phyloP scores from a whole-genome alignment of 2,888 invertebrate species.

The Argynnis bischoffii region DNA sequence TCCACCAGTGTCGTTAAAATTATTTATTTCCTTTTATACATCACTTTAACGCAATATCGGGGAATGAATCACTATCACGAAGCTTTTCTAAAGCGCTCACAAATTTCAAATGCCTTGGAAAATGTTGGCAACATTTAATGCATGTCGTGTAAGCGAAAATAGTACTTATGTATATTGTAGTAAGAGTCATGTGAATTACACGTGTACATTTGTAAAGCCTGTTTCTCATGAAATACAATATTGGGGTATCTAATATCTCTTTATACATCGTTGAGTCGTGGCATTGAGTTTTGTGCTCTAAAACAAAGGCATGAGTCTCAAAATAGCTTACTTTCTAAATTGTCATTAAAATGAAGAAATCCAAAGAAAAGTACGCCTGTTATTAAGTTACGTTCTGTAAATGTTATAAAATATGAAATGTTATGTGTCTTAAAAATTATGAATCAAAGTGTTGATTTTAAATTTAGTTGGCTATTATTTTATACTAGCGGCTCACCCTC shows the following conservation, averaged over 20 bases:
- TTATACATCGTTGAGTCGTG: slow-evolving; percentile 55
- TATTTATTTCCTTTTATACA: slow-evolving; percentile 14
- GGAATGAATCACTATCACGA: slow-evolving; percentile 36
- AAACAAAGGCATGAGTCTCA: background rate
- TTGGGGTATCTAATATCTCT: slow-evolving; percentile 58
- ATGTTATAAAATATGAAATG: no score
- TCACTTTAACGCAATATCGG: slow-evolving; percentile 23
- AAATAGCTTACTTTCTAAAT: slow-evolving; percentile 10
- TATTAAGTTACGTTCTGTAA: slow-evolving; percentile 2
- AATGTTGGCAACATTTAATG: slow-evolving; percentile 20
- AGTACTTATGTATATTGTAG: slow-evolving; percentile 20
- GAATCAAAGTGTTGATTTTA: background rate
- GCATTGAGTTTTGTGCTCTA: slow-evolving; percentile 37
- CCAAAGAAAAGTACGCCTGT: slow-evolving; percentile 17
- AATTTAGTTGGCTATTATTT: background rate
- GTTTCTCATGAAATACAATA: slow-evolving; percentile 46
- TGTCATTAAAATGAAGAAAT: background rate
- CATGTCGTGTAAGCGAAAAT: slow-evolving; percentile 15
- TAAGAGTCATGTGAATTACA: slow-evolving; percentile 18
- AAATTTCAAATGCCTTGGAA: slow-evolving; percentile 27
- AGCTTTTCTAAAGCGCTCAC: slow-evolving; percentile 22
- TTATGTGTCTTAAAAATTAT: background rate
- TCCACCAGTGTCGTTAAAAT: background rate
- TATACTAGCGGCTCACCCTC: no score
- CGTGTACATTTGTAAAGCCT: slow-evolving; percentile 25